These are phyloP conservation scores for Neostethus bicornis DNA, from an alignment of 2,797 vertebrate species.

Conservation along the genomic window DNA sequence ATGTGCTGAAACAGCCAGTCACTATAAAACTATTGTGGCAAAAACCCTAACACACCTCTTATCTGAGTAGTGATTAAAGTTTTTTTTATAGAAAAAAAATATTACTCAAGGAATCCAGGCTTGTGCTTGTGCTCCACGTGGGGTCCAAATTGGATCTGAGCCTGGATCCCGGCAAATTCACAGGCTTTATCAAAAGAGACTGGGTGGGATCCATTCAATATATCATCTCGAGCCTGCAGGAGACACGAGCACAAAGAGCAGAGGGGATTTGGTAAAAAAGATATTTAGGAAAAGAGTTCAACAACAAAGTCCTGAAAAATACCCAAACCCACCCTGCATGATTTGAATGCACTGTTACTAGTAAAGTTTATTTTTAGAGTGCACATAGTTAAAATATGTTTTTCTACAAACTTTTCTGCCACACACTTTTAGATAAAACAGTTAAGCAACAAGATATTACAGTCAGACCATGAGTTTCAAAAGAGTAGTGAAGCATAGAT, in stretches of 20 bases:
- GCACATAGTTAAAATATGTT: slow-evolving; percentile 24
- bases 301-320: slow-evolving; percentile 36
- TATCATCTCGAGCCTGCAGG: slow-evolving; percentile 94
- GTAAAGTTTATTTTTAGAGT: slow-evolving; percentile 26
- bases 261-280: slow-evolving; percentile 23
- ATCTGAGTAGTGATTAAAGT: slow-evolving; percentile 23
- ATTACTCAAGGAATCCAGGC: slow-evolving; percentile 98
- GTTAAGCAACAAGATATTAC: slow-evolving; percentile 42
- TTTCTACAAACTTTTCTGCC: slow-evolving; percentile 23
- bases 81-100: slow-evolving; percentile 26
- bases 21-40: slow-evolving; percentile 34
- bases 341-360: slow-evolving; percentile 31
- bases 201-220: slow-evolving; percentile 97
- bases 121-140: slow-evolving; percentile 98
- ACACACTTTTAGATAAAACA: slow-evolving; percentile 40
- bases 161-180: slow-evolving; percentile 97
- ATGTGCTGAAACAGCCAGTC: slow-evolving; percentile 37
- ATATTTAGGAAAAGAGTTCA: slow-evolving; percentile 27
- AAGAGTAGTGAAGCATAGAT: slow-evolving; percentile 27
- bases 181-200: slow-evolving; percentile 99
- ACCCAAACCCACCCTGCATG: slow-evolving; percentile 31
- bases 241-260: slow-evolving; percentile 37
- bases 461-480: slow-evolving; percentile 45
- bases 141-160: slow-evolving; percentile 98
- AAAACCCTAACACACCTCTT: slow-evolving; percentile 14